Conservation (phyloP, 2,888 invertebrate species). For the Xylocampa areola region DNA sequence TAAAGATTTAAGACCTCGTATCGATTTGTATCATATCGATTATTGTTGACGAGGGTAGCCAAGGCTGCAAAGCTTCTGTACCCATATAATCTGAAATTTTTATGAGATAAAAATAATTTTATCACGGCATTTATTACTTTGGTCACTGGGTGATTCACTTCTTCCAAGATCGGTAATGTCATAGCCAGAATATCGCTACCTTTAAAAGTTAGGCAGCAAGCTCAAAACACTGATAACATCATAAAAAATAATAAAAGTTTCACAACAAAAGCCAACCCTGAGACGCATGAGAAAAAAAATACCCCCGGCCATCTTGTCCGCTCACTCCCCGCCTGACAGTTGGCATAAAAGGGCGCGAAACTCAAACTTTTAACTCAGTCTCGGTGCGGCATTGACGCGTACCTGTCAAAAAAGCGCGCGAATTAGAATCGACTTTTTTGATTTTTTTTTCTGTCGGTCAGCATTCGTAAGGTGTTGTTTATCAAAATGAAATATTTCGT, state of each 20-base stretch:
- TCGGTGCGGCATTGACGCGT: conserved; percentile 73
- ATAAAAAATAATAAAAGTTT: conserved; percentile 68
- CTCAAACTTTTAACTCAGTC: conserved; percentile 78
- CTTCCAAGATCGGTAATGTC: conserved; percentile 7
- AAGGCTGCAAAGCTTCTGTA: too few species aligned
- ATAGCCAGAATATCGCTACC: conserved; percentile 33
- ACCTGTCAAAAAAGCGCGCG: conserved; percentile 74
- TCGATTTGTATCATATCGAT: too few species aligned
- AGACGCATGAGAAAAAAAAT: conserved; percentile 59
- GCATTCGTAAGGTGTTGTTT: conserved; percentile 69
- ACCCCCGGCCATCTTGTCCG: conserved; percentile 68
- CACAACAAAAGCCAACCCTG: conserved; percentile 77
- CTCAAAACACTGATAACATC: conserved; percentile 52
- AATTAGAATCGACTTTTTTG: conserved; percentile 67
- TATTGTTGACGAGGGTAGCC: too few species aligned
- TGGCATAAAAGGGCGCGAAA: conserved; percentile 81
- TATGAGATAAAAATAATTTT: too few species aligned
- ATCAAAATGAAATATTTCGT: conserved; percentile 89
- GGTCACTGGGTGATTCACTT: conserved; percentile 29
- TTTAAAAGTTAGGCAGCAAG: conserved; percentile 21
- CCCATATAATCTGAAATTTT: too few species aligned
- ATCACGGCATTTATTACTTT: too few species aligned
- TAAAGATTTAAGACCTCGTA: too few species aligned
- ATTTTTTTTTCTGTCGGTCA: conserved; percentile 66
- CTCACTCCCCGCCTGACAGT: conserved; percentile 78